These are phyloP conservation scores for Dipodomys stephensi DNA, from an alignment of 2,113 vertebrate genomes.

Conservation along the genomic window DNA sequence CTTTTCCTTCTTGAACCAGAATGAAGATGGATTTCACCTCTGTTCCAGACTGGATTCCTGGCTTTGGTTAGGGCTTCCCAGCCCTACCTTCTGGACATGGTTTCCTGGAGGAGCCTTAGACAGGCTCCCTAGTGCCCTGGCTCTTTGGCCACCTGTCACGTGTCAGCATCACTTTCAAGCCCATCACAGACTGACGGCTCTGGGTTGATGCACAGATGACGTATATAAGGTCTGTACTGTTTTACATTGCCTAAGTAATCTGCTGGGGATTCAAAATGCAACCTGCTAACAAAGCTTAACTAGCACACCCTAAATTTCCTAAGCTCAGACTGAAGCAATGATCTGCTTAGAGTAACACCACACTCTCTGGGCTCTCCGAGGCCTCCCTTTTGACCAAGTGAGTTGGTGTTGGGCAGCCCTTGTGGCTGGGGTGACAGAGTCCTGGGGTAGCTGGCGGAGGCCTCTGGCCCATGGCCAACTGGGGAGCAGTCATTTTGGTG, in stretches of 20 bases:
- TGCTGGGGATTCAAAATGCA: neutral
- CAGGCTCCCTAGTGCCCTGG: neutral
- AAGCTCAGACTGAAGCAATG: neutral
- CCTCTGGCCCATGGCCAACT: neutral
- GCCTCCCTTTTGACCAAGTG: neutral
- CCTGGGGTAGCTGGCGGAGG: neutral
- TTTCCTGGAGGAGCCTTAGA: too few relatives aligned
- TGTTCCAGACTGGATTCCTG: neutral
- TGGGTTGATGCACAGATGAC: too few relatives aligned
- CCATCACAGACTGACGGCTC: neutral
- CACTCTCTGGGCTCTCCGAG: neutral
- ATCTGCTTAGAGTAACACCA: neutral
- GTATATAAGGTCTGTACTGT: neutral
- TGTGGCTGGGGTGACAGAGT: neutral
- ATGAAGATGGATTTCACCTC: neutral
- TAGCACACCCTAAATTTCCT: neutral
- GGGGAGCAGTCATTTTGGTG: slow-evolving; percentile 31
- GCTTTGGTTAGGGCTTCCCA: neutral
- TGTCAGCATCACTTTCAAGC: neutral
- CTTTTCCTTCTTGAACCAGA: neutral
- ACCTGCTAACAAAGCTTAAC: neutral
- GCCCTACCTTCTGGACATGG: neutral
- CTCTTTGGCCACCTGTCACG: neutral
- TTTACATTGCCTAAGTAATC: neutral
- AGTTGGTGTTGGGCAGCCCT: neutral